Conservation (phyloP, 2,888 invertebrate species). For the Cephus runcator region DNA sequence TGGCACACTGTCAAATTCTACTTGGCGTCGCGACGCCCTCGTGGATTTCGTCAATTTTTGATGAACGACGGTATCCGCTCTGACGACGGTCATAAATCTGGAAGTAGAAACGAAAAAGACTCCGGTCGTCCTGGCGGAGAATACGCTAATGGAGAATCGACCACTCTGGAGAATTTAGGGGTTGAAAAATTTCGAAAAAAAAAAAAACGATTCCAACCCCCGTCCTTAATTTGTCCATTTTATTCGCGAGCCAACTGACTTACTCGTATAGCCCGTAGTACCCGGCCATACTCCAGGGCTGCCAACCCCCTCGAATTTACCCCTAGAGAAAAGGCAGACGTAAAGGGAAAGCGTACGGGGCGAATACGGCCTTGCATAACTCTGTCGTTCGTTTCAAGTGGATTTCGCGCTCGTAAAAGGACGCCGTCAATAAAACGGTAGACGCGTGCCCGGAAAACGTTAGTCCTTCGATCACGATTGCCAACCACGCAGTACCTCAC, state of each 20-base stretch:
- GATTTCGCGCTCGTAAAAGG: not conserved
- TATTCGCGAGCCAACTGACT: not conserved
- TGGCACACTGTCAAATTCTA: not conserved
- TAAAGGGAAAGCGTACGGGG: not conserved
- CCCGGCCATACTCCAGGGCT: not conserved
- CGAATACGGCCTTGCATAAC: not conserved
- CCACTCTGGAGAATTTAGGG: not conserved
- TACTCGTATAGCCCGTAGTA: not conserved
- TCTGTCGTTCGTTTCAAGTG: not conserved
- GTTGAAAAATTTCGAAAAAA: not conserved
- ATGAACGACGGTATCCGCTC: not conserved
- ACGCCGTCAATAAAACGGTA: not conserved
- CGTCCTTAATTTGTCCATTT: not conserved
- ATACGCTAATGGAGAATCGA: not conserved
- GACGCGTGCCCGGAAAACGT: not conserved
- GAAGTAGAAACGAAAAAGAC: not conserved
- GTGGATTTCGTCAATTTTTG: constrained; percentile 16
- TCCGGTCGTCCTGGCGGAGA: not conserved
- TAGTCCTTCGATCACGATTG: not conserved
- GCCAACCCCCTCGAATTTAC: not conserved
- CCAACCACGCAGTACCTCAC: not conserved
- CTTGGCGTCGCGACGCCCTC: not conserved
- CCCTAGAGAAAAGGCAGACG: not conserved
- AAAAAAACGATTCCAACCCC: not conserved
- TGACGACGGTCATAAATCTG: not conserved